Conservation (phyloP, 2,113 vertebrate genomes). For the Elanoides forficatus region DNA sequence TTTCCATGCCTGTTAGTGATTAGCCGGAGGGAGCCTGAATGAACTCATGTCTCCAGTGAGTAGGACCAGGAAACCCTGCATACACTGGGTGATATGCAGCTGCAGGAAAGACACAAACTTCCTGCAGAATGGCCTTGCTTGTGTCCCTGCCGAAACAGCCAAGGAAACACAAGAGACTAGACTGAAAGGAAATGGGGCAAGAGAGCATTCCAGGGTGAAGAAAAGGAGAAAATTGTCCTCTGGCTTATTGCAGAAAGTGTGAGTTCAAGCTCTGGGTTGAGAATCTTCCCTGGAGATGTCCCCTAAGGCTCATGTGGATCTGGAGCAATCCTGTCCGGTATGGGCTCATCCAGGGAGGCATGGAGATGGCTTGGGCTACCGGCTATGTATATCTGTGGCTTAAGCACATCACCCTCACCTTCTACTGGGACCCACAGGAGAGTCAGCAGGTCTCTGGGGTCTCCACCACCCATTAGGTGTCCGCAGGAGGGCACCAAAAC, state of each 20-base stretch:
- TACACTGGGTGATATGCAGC: not conserved
- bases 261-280: not conserved
- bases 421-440: not conserved
- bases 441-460: not conserved
- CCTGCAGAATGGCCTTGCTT: not conserved
- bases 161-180: fast-evolving
- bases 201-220: not conserved
- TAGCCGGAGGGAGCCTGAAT: conserved; percentile 19
- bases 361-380: not conserved
- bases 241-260: not conserved
- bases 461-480: not conserved
- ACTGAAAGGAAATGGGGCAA: not conserved
- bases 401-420: not conserved
- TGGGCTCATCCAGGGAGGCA: not conserved
- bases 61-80: conserved; percentile 11
- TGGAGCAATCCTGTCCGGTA: not conserved
- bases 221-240: not conserved
- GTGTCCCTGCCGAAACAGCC: not conserved
- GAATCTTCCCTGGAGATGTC: not conserved
- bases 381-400: fast-evolving
- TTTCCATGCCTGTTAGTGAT: conserved; percentile 56
- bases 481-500: not conserved
- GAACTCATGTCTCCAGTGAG: conserved; percentile 60
- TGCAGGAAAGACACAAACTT: not conserved
- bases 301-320: not conserved